These are phyloP conservation scores for Macrocentrus cingulum DNA, from an alignment of 1,140 invertebrate species.

Conservation along the genomic window DNA sequence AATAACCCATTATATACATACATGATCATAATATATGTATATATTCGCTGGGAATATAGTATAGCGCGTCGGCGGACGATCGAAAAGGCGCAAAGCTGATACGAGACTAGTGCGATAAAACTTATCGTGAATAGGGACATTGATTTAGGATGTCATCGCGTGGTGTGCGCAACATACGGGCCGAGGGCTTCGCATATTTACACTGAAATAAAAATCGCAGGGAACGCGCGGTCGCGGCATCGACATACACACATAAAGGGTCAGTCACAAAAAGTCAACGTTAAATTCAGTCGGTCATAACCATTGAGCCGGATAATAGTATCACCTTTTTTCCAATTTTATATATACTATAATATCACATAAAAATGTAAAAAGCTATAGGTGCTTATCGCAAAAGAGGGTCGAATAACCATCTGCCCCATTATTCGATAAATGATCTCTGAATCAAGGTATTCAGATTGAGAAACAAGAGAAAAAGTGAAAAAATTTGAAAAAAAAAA, in stretches of 20 bases:
- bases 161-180: neutral
- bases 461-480: no score
- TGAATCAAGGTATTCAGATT: no score
- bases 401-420: neutral
- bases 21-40: neutral
- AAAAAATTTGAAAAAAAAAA: conserved; percentile 5
- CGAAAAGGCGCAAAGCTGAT: conserved; percentile 14
- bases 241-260: neutral
- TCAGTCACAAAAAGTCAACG: conserved; percentile 1
- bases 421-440: no score
- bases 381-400: no score
- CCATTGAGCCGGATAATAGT: conserved; percentile 8
- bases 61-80: conserved; percentile 5
- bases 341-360: neutral
- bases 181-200: conserved; percentile 9
- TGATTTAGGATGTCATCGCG: conserved; percentile 18
- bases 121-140: conserved; percentile 22
- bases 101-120: conserved; percentile 12
- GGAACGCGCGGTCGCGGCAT: neutral
- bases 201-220: conserved; percentile 5
- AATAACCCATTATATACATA: no score
- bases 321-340: neutral
- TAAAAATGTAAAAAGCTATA: no score
- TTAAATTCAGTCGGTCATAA: conserved; percentile 11
- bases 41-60: neutral